Conservation (phyloP, 2,797 vertebrate species). For the Setipinna tenuifilis region DNA sequence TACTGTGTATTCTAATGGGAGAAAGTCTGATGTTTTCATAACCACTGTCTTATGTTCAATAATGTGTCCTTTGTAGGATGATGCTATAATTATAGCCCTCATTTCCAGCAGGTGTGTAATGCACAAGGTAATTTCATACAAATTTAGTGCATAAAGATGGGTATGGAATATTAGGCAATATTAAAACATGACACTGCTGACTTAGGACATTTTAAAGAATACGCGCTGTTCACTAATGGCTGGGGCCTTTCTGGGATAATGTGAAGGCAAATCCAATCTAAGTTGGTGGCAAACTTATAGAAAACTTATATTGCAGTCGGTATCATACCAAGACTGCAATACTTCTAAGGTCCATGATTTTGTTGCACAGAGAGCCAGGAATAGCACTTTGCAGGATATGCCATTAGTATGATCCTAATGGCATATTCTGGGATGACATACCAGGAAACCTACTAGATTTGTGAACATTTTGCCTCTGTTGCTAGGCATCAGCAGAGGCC, state of each 20-base stretch:
- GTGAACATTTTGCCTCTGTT: not conserved
- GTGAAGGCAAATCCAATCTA: constrained; percentile 47
- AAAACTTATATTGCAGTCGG: not conserved
- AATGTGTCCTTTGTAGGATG: not conserved
- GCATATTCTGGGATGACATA: not conserved
- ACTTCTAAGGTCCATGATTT: not conserved
- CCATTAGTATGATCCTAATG: too few relatives aligned
- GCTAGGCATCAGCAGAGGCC: not conserved
- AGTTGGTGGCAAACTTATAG: not conserved
- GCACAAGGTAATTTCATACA: not conserved
- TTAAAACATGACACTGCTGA: constrained; percentile 47
- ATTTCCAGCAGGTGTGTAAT: not conserved
- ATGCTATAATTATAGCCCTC: not conserved
- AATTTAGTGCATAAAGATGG: not conserved
- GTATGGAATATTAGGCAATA: constrained; percentile 40
- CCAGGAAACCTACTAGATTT: not conserved
- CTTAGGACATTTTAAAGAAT: constrained; percentile 40
- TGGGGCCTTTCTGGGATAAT: constrained; percentile 34
- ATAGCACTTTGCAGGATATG: not conserved
- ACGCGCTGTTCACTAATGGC: constrained; percentile 19
- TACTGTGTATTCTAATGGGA: not conserved
- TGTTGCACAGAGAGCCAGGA: not conserved
- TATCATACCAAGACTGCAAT: not conserved
- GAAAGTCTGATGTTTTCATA: not conserved
- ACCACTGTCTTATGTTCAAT: not conserved